Conservation (phyloP, 2,888 invertebrate species). For the Epinotia demarniana region DNA sequence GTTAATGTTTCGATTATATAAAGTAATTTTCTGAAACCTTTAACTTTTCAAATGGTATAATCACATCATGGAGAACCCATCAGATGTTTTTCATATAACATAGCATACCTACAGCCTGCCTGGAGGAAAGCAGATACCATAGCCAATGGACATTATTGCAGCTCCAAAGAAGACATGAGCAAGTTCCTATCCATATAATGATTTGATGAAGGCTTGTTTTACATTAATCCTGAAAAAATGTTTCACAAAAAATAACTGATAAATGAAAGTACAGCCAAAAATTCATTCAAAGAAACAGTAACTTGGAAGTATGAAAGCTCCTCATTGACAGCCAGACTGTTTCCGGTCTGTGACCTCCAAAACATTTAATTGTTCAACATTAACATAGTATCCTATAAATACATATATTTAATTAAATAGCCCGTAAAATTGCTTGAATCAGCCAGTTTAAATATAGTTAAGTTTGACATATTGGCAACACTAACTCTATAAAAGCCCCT, state of each 20-base stretch:
- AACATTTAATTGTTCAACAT: conserved; percentile 39
- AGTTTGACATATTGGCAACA: conserved; percentile 16
- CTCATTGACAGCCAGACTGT: conserved; percentile 6
- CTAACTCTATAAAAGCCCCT: conserved; percentile 32
- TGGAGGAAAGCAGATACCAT: too few species aligned
- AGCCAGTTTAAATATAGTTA: conserved; percentile 17
- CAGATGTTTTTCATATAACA: too few species aligned
- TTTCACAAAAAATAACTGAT: too few species aligned
- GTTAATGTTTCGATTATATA: neutral
- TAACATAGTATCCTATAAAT: conserved; percentile 40
- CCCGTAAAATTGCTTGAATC: conserved; percentile 6
- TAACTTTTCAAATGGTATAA: neutral
- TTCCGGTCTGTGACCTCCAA: conserved; percentile 28
- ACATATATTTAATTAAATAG: conserved; percentile 27
- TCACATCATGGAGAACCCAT: too few species aligned
- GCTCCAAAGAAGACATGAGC: too few species aligned
- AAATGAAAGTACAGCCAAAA: neutral
- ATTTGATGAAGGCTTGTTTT: neutral
- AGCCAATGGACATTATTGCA: too few species aligned
- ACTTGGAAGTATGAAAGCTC: neutral
- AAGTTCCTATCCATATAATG: too few species aligned
- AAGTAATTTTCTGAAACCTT: neutral
- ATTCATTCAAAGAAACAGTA: neutral
- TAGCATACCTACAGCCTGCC: too few species aligned
- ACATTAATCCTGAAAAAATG: neutral